Evolutionary conservation across 2,113 vertebrate genomes (phyloP), one percentile per base, ranked within the genome.

Genomic region (Macroglossus sobrinus): DNA sequence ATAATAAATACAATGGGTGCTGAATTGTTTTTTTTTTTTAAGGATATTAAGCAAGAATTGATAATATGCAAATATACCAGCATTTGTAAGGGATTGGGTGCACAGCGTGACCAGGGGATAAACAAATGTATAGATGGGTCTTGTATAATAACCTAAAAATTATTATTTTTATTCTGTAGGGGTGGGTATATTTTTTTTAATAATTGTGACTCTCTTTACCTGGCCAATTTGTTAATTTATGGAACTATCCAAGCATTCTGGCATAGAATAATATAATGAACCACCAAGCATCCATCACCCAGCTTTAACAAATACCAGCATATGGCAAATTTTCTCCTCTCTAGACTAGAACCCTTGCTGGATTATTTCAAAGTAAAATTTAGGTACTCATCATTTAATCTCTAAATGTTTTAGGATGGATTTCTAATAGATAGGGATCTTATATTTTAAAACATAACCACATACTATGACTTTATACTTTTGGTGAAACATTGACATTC

Each of bases 351-450:
- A 18, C 40, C 18, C 13, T 33, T 53, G 9, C n/a, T 21, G 16
- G 64, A 45, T 74, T 88, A 57, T 86, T 64, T 94, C 33, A 89
- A 89, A 72, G 33, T 19, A 76, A 85, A 93, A 59, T 91, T 68
- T 79, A 85, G 63, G n/a, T 59, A 66, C 3, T 26, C 8, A 24
- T 22, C 22, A 66, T 38, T 81, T 57, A 55, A 86, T 68, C 30
- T 61, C 45, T 72, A 38, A 47, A 28, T 33, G 1, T 82, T 89
- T 94, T 71, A 55, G 6, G 14, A 15, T 55, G 3, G 33, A 40
- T 69, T 35, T 38, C 30, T 53, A 79, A 57, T 33, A 84, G 26
- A 35, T 57, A 47, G 45, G 26, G 8, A 11, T 13, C 69, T 63
- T 81, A 22, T 30, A 66, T 69, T 81, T 95, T 69, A 26, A 93